These are phyloP conservation scores for Cyprinus carpio DNA, from an alignment of 2,113 vertebrate species.

Conservation along the genomic window DNA sequence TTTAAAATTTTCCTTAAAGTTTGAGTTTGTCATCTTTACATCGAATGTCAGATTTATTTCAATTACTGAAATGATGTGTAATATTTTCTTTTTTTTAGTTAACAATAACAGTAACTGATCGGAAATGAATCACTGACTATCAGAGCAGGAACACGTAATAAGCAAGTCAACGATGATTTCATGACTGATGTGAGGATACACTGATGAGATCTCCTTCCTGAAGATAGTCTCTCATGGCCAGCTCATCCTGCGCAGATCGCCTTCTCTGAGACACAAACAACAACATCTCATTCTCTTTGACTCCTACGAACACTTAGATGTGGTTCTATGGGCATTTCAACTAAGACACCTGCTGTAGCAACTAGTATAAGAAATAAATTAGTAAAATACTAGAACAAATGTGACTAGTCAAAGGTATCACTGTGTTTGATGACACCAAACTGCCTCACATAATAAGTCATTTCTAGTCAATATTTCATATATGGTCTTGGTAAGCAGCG, in stretches of 20 bases:
- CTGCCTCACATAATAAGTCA: too few relatives aligned
- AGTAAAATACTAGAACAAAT: not conserved
- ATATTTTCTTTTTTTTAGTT: too few relatives aligned
- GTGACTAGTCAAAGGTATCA: too few relatives aligned
- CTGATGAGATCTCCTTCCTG: constrained; percentile 97
- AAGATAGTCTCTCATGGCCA: constrained; percentile 94
- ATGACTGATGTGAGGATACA: constrained; percentile 75
- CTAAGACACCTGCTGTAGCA: not conserved
- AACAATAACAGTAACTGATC: too few relatives aligned
- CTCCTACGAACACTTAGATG: not conserved
- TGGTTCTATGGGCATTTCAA: not conserved
- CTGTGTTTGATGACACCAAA: too few relatives aligned
- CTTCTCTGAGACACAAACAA: constrained; percentile 78
- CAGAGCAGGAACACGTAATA: not conserved
- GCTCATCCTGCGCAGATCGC: constrained; percentile 92
- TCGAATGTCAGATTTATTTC: too few relatives aligned
- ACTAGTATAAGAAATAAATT: not conserved
- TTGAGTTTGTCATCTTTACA: too few relatives aligned
- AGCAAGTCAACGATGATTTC: not conserved
- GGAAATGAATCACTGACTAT: not conserved
- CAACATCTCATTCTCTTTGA: not conserved
- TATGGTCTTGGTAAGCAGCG: too few relatives aligned
- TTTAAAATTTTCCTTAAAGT: too few relatives aligned
- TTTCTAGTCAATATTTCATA: too few relatives aligned
- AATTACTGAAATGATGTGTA: too few relatives aligned